Base-by-base conservation (phyloP, 2,888 invertebrate species). In the Eilema depressum region DNA sequence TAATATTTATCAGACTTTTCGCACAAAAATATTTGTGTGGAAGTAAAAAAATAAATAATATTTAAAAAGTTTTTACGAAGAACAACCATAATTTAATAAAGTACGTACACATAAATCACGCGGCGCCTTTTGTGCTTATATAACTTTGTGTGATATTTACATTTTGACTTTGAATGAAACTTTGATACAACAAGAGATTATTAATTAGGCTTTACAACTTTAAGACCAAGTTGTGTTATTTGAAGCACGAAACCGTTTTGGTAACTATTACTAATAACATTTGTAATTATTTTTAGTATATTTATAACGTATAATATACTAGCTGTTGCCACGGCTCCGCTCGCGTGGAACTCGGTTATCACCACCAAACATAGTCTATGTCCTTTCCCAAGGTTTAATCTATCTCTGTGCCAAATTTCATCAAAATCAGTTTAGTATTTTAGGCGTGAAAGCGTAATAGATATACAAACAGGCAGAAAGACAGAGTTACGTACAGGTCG, bases 131-230 rank as follows among this genome's bases (percentile, higher is more conserved):
- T 33, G 30, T 33, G 23, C 33, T 33, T 2, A 23, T 14, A 37
- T 23, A 62, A 62, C 62, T 62, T 62, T 62, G 53, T 62, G 62
- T 62, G 33, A 62, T 62, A 33, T 62, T 62, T 62, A 33, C 33
- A 62, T 62, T 62, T 62, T 23, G 53, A 30, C 47, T 64, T 64
- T n/a, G 28, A 64, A 53, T 53, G n/a, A 47, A 64, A 65, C 23
- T 57, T 65, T 65, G 57, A 56, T 25, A 66, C 57, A 30, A 57
- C 33, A 33, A 28, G 30, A 28, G 28, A 64, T 64, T 53, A 64
- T 64, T 64, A 64, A 28, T 47, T 53, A 28, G 26, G 53, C 53
- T 53, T 56, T 56, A 26, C 5, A 8, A 64, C 28, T 64, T 28
- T 53, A n/a, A 47, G 30, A 14, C n/a, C 53, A 53, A 62, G 14